Conservation (phyloP, 30 jellyfish, hydroid and myxozoan genomes). For the Chironex yamaguchii region DNA sequence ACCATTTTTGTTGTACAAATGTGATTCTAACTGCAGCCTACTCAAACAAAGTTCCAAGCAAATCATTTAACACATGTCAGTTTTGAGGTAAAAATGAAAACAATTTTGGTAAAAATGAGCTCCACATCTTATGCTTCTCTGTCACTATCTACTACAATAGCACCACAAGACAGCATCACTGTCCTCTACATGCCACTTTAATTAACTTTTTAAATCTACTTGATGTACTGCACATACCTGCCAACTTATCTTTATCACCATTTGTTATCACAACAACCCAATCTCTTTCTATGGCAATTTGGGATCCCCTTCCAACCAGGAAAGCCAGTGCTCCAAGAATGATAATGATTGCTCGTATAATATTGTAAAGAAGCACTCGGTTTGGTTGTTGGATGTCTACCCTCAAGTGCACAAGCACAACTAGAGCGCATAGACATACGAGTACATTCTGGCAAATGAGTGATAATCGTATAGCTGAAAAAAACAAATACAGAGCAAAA, state of each 20-base stretch:
- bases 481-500: background rate
- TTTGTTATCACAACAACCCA: slow-evolving; percentile 94
- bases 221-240: too few relatives aligned
- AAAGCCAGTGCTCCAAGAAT: slow-evolving; percentile 86
- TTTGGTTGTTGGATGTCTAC: slow-evolving; percentile 56
- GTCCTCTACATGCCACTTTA: too few relatives aligned
- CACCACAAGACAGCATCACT: too few relatives aligned
- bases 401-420: slow-evolving; percentile 50
- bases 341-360: slow-evolving; percentile 74
- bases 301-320: slow-evolving; percentile 86
- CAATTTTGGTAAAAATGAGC: too few relatives aligned
- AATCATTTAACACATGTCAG: too few relatives aligned
- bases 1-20: too few relatives aligned
- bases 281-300: slow-evolving; percentile 87
- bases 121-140: too few relatives aligned
- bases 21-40: too few relatives aligned
- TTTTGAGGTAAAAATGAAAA: too few relatives aligned
- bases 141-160: too few relatives aligned
- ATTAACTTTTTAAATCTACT: too few relatives aligned
- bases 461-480: slow-evolving; percentile 72
- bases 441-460: slow-evolving; percentile 76
- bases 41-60: too few relatives aligned
- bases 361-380: slow-evolving; percentile 16
- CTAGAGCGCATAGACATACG: slow-evolving; percentile 80
- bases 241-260: slow-evolving; percentile 73